Evolutionary conservation across 2,888 invertebrate genomes (phyloP), one percentile per base, ranked within the genome.

Genomic region (Hylaea fasciaria): DNA sequence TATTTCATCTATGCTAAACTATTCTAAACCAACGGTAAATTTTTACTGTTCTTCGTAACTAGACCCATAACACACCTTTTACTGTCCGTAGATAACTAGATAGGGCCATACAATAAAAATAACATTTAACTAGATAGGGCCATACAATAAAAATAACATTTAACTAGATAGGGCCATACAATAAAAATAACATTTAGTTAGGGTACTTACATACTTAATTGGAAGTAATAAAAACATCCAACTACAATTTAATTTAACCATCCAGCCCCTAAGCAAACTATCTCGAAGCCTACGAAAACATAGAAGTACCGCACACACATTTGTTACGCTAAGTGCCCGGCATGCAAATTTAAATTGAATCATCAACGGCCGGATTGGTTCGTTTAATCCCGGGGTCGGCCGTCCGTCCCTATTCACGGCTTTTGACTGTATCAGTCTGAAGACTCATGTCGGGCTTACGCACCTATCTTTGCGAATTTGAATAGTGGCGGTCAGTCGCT

Each of bases 271-370:
- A 78, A 77, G 74, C 77, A 74, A 83, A 81, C 84, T 85, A 83
- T 80, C 32, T 29, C 82, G 80, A 82, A 81, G 82, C 74, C 84
- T 85, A 86, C 82, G 77, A 80, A 78, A 80, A 76, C 70, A 70
- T 61, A 8, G 17, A 39, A 39, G 13, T n/a, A n/a, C n/a, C n/a
- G n/a, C 13, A 52, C 61, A 61, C 62, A 55, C 63, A 69, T 76
- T 72, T 72, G 72, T 71, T 51, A 51, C 41, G 13, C 28, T 41
- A 50, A 50, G 50, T 29, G 28, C 29, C 40, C 65, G 65, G 57
- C 64, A 72, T 73, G 86, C 80, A 83, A 86, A 87, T 87, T 86
- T 82, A 82, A 85, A 87, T 86, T 86, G 83, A 87, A 87, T 85
- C 79, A 81, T 80, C 80, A 81, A 77, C 71, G 73, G 70, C 73